These are phyloP conservation scores for Hoplias malabaricus DNA, from an alignment of 2,113 vertebrate species.

Conservation along the genomic window DNA sequence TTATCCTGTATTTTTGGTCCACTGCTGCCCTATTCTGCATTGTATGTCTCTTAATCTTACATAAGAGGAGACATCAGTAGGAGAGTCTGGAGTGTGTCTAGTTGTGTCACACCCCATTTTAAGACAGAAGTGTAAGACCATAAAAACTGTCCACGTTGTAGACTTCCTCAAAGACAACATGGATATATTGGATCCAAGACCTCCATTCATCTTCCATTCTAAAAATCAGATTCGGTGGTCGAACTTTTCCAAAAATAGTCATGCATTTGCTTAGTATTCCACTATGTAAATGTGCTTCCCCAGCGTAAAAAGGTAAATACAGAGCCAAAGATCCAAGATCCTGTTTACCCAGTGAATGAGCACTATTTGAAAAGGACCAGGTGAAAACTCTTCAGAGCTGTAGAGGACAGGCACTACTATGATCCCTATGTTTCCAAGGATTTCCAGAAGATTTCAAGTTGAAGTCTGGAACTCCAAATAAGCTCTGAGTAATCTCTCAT, in stretches of 20 bases:
- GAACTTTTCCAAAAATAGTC: slow-evolving; percentile 43
- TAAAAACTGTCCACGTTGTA: slow-evolving; percentile 35
- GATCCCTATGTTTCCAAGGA: slow-evolving; percentile 41
- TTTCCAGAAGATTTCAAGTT: slow-evolving; percentile 34
- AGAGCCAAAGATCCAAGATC: slow-evolving; percentile 41
- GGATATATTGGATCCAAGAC: slow-evolving; percentile 2
- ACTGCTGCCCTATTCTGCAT: slow-evolving; percentile 5
- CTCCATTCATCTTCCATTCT: slow-evolving; percentile 8
- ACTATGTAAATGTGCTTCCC: slow-evolving; percentile 32
- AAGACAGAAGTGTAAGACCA: slow-evolving; percentile 37
- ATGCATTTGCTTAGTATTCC: slow-evolving; percentile 38
- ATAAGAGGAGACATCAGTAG: slow-evolving; percentile 27
- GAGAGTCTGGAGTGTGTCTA: slow-evolving; percentile 46
- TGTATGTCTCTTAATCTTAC: slow-evolving; percentile 13
- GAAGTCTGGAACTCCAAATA: slow-evolving; percentile 34
- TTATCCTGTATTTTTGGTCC: neutral
- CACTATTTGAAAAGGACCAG: slow-evolving; percentile 13
- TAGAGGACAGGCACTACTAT: slow-evolving; percentile 52
- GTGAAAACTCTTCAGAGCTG: slow-evolving; percentile 26
- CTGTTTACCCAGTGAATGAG: neutral
- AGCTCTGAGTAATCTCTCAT: slow-evolving; percentile 33
- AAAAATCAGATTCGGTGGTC: slow-evolving; percentile 14
- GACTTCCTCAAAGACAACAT: slow-evolving; percentile 5
- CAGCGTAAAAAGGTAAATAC: slow-evolving; percentile 51
- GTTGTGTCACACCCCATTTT: slow-evolving; percentile 51